Base-by-base conservation (phyloP, 2,888 invertebrate genomes). In the Hypselothyrea guttata region DNA sequence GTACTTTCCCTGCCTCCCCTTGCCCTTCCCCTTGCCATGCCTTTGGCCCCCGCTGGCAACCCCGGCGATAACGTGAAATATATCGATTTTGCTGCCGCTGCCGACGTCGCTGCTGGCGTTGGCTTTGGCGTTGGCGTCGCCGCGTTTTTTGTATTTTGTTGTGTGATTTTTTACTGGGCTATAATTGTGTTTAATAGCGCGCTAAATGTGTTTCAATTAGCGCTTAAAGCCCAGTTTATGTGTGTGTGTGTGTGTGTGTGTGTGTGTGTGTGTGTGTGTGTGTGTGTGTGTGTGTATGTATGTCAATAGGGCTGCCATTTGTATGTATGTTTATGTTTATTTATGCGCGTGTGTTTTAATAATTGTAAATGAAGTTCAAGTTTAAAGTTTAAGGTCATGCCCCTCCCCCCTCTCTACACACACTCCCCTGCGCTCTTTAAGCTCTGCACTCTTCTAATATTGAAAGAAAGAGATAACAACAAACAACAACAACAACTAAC, bases 151-250 rank as follows among this genome's bases (percentile, higher is more conserved):
- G 9, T 28, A 13, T 30, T 30, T 42, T 12, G 40, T 54, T 15
- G 18, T 45, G 15, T 45, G 13, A 11, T 12, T 46, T 28, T 53
- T 59, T 56, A 49, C 61, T 69, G 71, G 22, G 62, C 52, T 54
- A 79, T 83, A 76, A 83, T 79, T 83, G 78, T 74, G 70, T 74
- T 78, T 79, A 79, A 83, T 83, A 79, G 78, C 74, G 81, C 77
- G 78, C 83, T 78, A 79, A 78, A 78, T 78, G 76, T 70, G 64
- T 51, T 79, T 74, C 79, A 78, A 78, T 78, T 78, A 78, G 78
- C 76, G 62, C 57, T 67, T 61, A 46, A 74, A 65, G 77, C 51
- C 68, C 37, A 71, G 58, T 38, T 44, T 18, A 7, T 15, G 38
- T 38, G 4, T 41, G 12, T 30, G 13, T 35, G 1, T n/a, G n/a